These are phyloP conservation scores for Callyntrura sp. DNA, from an alignment of 2,888 invertebrate species.

Conservation along the genomic window DNA sequence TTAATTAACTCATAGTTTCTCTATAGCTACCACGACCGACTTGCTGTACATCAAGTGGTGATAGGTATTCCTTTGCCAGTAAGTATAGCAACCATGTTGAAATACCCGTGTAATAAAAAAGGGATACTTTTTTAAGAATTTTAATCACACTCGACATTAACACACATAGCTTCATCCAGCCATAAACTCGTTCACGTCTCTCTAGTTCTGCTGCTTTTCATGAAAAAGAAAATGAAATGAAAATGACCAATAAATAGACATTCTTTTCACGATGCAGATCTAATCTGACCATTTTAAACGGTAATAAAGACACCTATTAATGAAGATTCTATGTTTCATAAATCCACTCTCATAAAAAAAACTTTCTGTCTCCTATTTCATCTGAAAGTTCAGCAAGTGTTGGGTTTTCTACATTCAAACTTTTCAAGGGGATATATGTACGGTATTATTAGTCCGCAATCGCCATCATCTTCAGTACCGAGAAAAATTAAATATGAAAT, in stretches of 20 bases:
- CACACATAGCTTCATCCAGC: constrained; percentile 7
- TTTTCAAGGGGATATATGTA: no score
- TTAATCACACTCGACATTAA: constrained; percentile 28
- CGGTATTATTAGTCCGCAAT: no score
- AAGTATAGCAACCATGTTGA: no score
- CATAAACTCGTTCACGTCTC: constrained; percentile 49
- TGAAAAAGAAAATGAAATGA: constrained; percentile 52
- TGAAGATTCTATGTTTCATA: constrained; percentile 70
- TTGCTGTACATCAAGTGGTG: not conserved
- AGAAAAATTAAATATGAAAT: constrained; percentile 51
- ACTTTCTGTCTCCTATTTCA: not conserved
- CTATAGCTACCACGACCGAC: not conserved
- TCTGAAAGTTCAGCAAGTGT: not conserved
- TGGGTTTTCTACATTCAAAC: no score
- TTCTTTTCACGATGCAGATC: constrained; percentile 56
- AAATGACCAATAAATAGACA: constrained; percentile 57
- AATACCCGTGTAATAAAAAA: constrained; percentile 37
- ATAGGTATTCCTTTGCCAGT: not conserved
- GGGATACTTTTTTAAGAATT: constrained; percentile 36
- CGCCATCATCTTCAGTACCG: not conserved
- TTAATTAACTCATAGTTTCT: constrained; percentile 61
- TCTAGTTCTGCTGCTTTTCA: not conserved
- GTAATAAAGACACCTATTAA: constrained; percentile 76
- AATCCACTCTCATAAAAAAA: constrained; percentile 64
- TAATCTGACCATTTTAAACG: constrained; percentile 71